Percentiles rank a stretch among this genome's conserved stretches.
phyloP scores from a whole-genome alignment of 2,888 invertebrate genomes.

The Epirrhoe alternata region DNA sequence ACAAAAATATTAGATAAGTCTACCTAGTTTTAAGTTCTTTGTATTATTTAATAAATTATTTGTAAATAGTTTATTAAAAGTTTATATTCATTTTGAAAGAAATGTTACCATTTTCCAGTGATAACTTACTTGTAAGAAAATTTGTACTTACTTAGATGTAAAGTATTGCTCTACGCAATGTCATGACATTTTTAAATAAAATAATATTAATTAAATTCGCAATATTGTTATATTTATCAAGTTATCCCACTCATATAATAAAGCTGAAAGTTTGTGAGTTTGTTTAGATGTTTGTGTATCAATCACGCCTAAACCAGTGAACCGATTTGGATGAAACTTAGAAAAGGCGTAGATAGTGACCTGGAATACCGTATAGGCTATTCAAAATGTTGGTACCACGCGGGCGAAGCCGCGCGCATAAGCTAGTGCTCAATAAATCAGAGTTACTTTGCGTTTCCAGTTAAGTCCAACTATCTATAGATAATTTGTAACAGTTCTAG shows the following conservation, averaged over 20 bases:
- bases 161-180: background rate
- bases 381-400: no score
- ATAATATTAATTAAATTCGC: background rate
- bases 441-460: background rate
- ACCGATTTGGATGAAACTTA: no score
- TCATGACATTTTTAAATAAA: conserved; percentile 7
- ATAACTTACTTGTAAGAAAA: background rate
- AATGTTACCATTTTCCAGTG: background rate
- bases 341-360: no score
- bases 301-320: no score
- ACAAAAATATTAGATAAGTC: background rate
- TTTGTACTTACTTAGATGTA: background rate
- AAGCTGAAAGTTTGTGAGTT: no score
- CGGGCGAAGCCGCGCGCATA: no score
- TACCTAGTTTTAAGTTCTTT: background rate
- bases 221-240: background rate
- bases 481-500: no score
- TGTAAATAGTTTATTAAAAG: conserved; percentile 12
- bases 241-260: no score
- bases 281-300: no score
- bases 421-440: no score
- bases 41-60: conserved; percentile 4
- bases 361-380: no score
- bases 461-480: background rate
- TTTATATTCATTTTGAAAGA: background rate